Evolutionary conservation across 2,797 vertebrate genomes (phyloP).

Genomic region (Alexandromys oeconomus): DNA sequence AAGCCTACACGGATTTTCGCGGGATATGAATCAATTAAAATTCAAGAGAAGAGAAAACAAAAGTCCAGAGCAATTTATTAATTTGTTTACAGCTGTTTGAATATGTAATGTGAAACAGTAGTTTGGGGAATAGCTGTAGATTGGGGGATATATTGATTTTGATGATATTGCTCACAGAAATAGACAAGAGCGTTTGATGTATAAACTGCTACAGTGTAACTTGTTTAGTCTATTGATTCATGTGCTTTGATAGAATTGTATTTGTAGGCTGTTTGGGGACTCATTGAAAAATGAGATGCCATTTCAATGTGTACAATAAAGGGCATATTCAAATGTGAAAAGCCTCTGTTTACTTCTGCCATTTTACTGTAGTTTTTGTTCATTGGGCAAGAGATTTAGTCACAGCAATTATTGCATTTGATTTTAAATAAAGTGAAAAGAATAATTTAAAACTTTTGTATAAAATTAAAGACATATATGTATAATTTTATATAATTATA

Average conservation of each 20-base stretch:
- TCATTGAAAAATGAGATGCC: slow-evolving; percentile 72
- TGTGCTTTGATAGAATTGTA: slow-evolving; percentile 73
- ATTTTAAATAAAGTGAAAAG: neutral
- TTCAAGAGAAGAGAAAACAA: slow-evolving; percentile 72
- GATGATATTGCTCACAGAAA: slow-evolving; percentile 74
- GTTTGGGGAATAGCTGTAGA: slow-evolving; percentile 39
- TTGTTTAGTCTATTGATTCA: slow-evolving; percentile 79
- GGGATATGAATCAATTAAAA: slow-evolving; percentile 74
- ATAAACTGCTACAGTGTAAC: slow-evolving; percentile 70
- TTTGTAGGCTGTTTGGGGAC: slow-evolving; percentile 74
- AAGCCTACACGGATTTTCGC: slow-evolving; percentile 70
- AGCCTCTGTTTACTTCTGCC: neutral
- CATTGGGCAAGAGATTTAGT: slow-evolving; percentile 20
- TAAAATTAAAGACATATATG: slow-evolving; percentile 7
- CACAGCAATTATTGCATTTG: neutral
- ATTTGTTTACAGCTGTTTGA: slow-evolving; percentile 78
- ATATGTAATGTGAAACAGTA: slow-evolving; percentile 65
- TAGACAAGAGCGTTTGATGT: slow-evolving; percentile 69
- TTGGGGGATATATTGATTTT: slow-evolving; percentile 68
- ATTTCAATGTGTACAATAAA: slow-evolving; percentile 64
- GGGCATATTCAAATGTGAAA: slow-evolving; percentile 63
- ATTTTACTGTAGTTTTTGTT: slow-evolving; percentile 5
- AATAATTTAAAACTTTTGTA: slow-evolving; percentile 67
- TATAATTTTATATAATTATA: neutral
- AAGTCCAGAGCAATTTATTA: slow-evolving; percentile 82